Base-by-base conservation (phyloP, 2,113 vertebrate species). In the Pluvianellus socialis region DNA sequence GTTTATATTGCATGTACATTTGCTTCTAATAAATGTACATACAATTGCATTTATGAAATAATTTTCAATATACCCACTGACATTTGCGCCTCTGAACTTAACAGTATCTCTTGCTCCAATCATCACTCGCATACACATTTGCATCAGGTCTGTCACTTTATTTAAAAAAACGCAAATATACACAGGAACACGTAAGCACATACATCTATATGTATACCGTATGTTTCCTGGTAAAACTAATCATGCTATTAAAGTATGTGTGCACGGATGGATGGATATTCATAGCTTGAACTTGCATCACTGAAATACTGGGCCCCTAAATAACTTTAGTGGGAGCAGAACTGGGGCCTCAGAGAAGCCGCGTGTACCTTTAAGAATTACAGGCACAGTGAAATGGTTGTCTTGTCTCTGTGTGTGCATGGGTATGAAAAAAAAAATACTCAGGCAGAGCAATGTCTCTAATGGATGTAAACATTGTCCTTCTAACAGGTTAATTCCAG, bases 401-500 rank as follows among this genome's bases (percentile, higher is more conserved):
- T 32, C 91, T 19, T 68, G 44, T 44, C 9, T 67, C 3, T 42
- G 26, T 32, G 6, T 9, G 7, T 12, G 24, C 4, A 1, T 5
- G 2, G 13, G 11, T 44, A 59, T 18, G 32, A 61, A 74, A 85
- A 85, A 79, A 85, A 79, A 53, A 58, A 58, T 2, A 77, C 10
- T 62, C 45, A 27, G 62, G 45, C 28, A 71, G 10, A 92, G 42
- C 44, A 56, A 45, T 5, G 14, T 16, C 86, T 89, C n/a, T n/a
- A 90, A 79, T 12, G 45, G 61, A 74, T 65, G 35, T 2, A 96
- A 89, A 59, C 44, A 55, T 75, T 79, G 93, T 91, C 44, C 82
- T 92, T 62, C 45, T 22, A 71, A 79, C 40, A 80, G 75, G 82
- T 93, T 77, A 73, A 86, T 68, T 79, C 49, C 86, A 95, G 70